Evolutionary conservation across 2,888 invertebrate species (phyloP).

Genomic region (Serrognathus titanus): DNA sequence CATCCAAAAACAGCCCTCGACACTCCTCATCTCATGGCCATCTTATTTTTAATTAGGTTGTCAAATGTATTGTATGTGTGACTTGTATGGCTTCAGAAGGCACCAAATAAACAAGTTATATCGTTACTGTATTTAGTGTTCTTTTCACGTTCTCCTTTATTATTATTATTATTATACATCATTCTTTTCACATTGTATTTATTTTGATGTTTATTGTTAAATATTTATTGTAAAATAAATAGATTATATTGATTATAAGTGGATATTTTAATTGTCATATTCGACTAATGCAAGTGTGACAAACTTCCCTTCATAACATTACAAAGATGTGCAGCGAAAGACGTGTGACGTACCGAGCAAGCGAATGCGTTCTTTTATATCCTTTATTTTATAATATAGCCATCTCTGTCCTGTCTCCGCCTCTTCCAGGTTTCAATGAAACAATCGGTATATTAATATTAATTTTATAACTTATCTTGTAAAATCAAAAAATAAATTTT

Average conservation of each 20-base stretch:
- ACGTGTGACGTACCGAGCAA: too few species aligned
- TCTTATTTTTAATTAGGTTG: conserved; percentile 11
- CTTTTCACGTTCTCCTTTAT: conserved; percentile 29
- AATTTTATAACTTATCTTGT: too few species aligned
- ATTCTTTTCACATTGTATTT: conserved; percentile 38
- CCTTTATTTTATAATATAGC: too few species aligned
- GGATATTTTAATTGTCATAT: background rate
- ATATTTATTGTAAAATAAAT: conserved; percentile 43
- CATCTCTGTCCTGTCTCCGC: too few species aligned
- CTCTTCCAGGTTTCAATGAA: too few species aligned
- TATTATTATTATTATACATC: conserved; percentile 25
- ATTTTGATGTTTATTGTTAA: conserved; percentile 44
- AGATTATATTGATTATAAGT: conserved; percentile 31
- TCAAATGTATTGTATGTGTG: conserved; percentile 45
- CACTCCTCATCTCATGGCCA: conserved; percentile 33
- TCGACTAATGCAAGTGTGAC: too few species aligned
- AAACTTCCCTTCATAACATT: too few species aligned
- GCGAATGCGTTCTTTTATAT: too few species aligned
- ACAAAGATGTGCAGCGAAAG: too few species aligned
- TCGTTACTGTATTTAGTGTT: conserved; percentile 28
- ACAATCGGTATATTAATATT: too few species aligned
- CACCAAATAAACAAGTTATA: conserved; percentile 50
- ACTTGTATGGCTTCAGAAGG: conserved; percentile 46
- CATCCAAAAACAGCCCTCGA: conserved; percentile 42
- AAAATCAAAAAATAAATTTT: too few species aligned